phyloP scores from a whole-genome alignment of 2,888 invertebrate genomes.

The Frankliniella fusca region DNA sequence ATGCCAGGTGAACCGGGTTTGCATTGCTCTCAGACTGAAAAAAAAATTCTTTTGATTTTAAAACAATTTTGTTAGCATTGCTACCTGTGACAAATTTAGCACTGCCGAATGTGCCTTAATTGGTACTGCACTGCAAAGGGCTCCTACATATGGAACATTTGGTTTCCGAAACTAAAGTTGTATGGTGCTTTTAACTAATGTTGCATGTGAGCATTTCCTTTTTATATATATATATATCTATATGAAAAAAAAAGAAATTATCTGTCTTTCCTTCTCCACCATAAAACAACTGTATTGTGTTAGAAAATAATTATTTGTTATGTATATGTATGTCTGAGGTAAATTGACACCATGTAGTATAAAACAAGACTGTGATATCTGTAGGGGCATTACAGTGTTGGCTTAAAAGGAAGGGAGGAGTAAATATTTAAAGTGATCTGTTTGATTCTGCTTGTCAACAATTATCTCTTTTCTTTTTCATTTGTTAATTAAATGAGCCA shows the following conservation, averaged over 20 bases:
- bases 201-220: slow-evolving; percentile 7
- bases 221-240: no score
- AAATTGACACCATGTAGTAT: slow-evolving; percentile 30
- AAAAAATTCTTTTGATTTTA: neutral
- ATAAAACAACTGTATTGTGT: slow-evolving; percentile 12
- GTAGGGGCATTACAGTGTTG: slow-evolving; percentile 36
- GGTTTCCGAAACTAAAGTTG: neutral
- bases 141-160: neutral
- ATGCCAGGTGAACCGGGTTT: slow-evolving; percentile 5
- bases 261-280: slow-evolving; percentile 19
- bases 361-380: slow-evolving; percentile 44
- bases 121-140: slow-evolving; percentile 7
- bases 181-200: slow-evolving; percentile 18
- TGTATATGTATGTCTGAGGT: no score
- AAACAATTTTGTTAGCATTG: slow-evolving; percentile 14
- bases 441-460: slow-evolving; percentile 28
- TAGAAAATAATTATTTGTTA: slow-evolving; percentile 7
- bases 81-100: slow-evolving; percentile 15
- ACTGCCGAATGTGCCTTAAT: slow-evolving; percentile 16
- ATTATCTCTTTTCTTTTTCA: neutral
- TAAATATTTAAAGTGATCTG: slow-evolving; percentile 16
- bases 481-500: slow-evolving; percentile 17
- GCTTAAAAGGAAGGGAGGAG: slow-evolving; percentile 14
- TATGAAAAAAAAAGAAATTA: neutral
- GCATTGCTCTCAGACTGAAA: slow-evolving; percentile 21